Evolutionary conservation across 2,797 vertebrate genomes (phyloP).

Genomic region (Nyctalus aviator): DNA sequence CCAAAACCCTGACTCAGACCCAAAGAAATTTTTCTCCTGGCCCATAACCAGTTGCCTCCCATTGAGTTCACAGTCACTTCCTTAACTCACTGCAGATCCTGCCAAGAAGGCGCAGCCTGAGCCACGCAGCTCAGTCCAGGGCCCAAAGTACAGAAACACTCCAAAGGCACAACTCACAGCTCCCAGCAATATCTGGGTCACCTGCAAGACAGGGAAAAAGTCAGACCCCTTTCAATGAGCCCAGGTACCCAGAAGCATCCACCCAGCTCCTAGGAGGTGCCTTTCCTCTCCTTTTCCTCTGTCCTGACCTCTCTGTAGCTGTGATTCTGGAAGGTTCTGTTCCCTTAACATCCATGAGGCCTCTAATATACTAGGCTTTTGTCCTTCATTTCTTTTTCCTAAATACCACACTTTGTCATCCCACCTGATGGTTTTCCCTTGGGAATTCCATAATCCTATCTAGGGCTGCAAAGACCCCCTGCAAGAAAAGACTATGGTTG

Average conservation of each 20-base stretch:
- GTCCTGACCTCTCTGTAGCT: neutral
- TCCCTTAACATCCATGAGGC: neutral
- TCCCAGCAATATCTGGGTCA: slow-evolving; percentile 73
- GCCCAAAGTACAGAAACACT: slow-evolving; percentile 57
- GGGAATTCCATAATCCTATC: neutral
- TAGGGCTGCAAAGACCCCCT: neutral
- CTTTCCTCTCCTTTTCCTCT: neutral
- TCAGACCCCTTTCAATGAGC: neutral
- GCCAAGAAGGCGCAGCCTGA: slow-evolving; percentile 74
- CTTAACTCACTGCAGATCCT: slow-evolving; percentile 74
- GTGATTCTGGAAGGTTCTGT: slow-evolving; percentile 40
- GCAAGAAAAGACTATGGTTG: neutral
- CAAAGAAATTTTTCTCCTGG: neutral
- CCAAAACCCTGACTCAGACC: neutral
- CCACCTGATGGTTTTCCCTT: neutral
- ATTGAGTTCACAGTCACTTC: neutral
- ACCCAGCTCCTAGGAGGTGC: neutral
- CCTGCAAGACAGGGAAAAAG: slow-evolving; percentile 28
- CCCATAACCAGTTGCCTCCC: neutral
- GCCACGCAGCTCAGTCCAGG: neutral
- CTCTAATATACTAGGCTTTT: neutral
- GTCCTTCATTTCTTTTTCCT: neutral
- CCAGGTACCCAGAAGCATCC: fast-evolving
- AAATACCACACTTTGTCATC: neutral
- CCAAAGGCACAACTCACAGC: slow-evolving; percentile 62